Evolutionary conservation across 2,113 vertebrate genomes (phyloP), one percentile per base, ranked within the genome.

Genomic region (Calidris pygmaea): DNA sequence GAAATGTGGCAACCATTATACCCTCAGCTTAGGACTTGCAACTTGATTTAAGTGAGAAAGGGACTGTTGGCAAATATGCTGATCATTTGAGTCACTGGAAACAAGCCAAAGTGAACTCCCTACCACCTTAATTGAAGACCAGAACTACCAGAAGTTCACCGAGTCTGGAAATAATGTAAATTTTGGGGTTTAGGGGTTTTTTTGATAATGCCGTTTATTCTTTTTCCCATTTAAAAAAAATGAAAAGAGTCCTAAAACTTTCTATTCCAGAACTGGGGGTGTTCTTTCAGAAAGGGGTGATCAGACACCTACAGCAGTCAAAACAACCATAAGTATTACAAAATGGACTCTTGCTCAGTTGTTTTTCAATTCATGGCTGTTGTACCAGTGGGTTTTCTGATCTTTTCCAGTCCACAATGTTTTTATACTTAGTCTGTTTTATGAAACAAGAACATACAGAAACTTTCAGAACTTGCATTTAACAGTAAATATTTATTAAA

Each of bases 1-100:
- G 74, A 92, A 96, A 95, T 89, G 83, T 92, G 85, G 90, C 93
- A 96, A 93, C 56, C 79, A 93, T 95, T 96, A 95, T 80, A 76
- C 41, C 34, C 60, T 67, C 59, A 81, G 68, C 0, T 0, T 45
- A 93, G 63, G 73, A 78, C 70, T 50, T 94, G 70, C 56, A 91
- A 85, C 72, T 90, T 84, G 59, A 90, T 48, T 94, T 79, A 88
- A 96, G 76, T 72, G 77, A 93, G 70, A 94, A 88, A 92, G 35
- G 14, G 65, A 50, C 62, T 87, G 58, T 6, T 93, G 94, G 70
- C 63, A 93, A 85, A 66, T 85, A 85, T 5, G 35, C 39, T 48
- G 62, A 87, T 60, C 19, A 58, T 89, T 80, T 87, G 53, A 92
- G 58, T 37, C 34, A 76, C 48, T 87, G 89, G 90, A 93, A 94